Evolutionary conservation across 2,113 vertebrate genomes (phyloP), one percentile per base, ranked within the genome.

Genomic region (Panurus biarmicus): DNA sequence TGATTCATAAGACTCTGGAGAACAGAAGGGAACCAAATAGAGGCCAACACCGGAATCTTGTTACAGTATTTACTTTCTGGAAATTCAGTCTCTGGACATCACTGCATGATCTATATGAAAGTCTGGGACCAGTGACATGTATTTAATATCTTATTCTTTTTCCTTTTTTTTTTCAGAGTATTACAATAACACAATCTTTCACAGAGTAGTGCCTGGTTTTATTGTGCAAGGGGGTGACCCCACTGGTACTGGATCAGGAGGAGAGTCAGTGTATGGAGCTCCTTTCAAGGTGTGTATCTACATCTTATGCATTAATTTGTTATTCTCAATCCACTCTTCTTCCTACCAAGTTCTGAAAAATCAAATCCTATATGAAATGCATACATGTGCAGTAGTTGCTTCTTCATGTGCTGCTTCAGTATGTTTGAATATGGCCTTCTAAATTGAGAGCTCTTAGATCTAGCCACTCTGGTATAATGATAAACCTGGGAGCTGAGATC

Each of bases 181-280:
- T 97, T 99, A 99, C 58, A 98, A 99, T 92, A 99, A 99, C 48
- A 99, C 99, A 54, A 80, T 99, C 94, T 99, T 99, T 97, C 99
- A 99, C 90, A 97, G 99, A 89, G 99, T 99, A 94, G 99, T 99
- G 12, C 98, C 97, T 48, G 99, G 98, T 4, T 99, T 99, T 96
- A 99, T 99, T 85, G 96, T 99, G 50, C 99, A 99, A 96, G 99
- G 99, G 3, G 99, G 99, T 66, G 99, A 99, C 96, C 99, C 99
- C 26, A 99, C 98, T 50, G 99, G 99, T 64, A 99, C 98, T 15
- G 99, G 99, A 25, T 89, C 96, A n/a, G 99, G 99, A 19, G 99
- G 99, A 91, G 99, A 99, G 44, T 99, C 99, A 14, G 85, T 99
- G 57, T 99, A 99, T 50, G 99, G 99, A 45, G 97, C 96, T 7